These are phyloP conservation scores for Rattus rattus DNA, from an alignment of 2,113 vertebrate genomes.

Conservation along the genomic window DNA sequence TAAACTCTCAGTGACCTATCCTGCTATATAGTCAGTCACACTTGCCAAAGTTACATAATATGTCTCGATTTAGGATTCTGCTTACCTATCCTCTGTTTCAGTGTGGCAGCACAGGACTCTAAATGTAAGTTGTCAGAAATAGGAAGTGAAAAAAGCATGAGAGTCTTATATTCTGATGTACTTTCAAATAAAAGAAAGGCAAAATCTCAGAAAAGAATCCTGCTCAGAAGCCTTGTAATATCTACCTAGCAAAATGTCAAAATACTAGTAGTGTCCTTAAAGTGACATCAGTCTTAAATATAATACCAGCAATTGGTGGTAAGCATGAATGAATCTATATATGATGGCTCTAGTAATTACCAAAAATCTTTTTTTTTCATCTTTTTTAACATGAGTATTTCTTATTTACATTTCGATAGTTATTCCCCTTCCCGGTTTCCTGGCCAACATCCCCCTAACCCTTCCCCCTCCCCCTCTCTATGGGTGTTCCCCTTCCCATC, in stretches of 20 bases:
- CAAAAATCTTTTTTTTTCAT: not conserved
- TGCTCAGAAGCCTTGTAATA: not conserved
- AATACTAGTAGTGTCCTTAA: conserved; percentile 50
- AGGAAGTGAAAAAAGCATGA: not conserved
- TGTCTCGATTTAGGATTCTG: not conserved
- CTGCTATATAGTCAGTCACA: not conserved
- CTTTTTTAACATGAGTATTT: too few species aligned
- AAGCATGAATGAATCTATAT: not conserved
- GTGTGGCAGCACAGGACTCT: not conserved
- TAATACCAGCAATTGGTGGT: conserved; percentile 15
- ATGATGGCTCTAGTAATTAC: not conserved
- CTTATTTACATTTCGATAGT: too few species aligned
- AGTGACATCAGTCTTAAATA: conserved; percentile 40
- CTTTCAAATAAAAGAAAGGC: conserved; percentile 20
- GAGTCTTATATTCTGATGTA: not conserved
- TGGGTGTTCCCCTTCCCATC: too few species aligned
- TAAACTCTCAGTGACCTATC: not conserved
- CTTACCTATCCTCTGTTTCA: not conserved
- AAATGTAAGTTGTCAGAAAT: not conserved
- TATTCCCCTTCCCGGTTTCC: too few species aligned
- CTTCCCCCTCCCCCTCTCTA: too few species aligned
- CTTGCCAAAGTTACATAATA: not conserved
- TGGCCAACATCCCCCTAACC: too few species aligned
- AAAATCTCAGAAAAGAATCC: conserved; percentile 22
- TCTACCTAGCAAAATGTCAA: not conserved